Evolutionary conservation across 2,797 vertebrate genomes (phyloP), one percentile per base, ranked within the genome.

Genomic region (Sparidentex hasta): DNA sequence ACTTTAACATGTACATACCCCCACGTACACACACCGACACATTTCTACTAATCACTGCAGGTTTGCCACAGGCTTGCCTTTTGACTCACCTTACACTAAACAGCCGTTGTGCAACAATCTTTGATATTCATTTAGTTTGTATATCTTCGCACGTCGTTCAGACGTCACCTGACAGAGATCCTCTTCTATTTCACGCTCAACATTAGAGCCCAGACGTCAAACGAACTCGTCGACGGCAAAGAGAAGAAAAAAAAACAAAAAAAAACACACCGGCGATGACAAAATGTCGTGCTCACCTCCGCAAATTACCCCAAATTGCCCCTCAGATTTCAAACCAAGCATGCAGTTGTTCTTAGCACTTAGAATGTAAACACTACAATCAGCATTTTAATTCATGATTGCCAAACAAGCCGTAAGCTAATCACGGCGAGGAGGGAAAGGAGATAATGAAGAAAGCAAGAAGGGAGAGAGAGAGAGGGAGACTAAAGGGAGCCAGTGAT

Each of bases 351-450:
- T 91, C 74, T 89, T 81, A 79, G 88, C 85, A 71, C 87, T 87
- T 88, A 29, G 84, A 90, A 91, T 75, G 86, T 87, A 93, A 90
- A 91, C 83, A 90, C 84, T 56, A 80, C 86, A 91, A 92, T 93
- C 92, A 90, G 84, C 86, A 86, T 91, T 93, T 90, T 90, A 93
- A 91, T 91, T 89, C 73, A 82, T 54, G 85, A 88, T 92, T 91
- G 82, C 86, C 77, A 89, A 92, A 92, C 85, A 91, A 91, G 91
- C 90, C 78, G 84, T 87, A 57, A 93, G 91, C 89, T 91, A 91
- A 86, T 94, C 90, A 87, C 61, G 0, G 65, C 41, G 64, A 69
- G 76, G 57, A 65, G 67, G 65, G 74, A 69, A 74, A 78, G 71
- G 73, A 85, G 82, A 83, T 90, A 89, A 90, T 88, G 81, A 82